These are phyloP conservation scores for Monomorium pharaonis DNA, from an alignment of 1,140 invertebrate species.

Conservation along the genomic window DNA sequence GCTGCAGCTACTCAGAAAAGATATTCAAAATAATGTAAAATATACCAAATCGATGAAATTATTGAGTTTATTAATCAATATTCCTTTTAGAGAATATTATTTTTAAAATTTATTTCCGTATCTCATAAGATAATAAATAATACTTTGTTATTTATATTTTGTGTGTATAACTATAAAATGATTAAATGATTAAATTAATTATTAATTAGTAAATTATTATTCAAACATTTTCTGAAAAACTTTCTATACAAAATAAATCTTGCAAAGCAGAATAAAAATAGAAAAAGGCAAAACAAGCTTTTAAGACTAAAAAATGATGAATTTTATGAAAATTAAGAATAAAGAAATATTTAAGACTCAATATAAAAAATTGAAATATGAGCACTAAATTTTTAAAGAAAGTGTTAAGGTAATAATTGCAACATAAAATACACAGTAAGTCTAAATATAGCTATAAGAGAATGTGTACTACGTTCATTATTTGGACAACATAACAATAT, in stretches of 20 bases:
- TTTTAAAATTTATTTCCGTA: background rate
- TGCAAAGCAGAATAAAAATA: slow-evolving; percentile 12
- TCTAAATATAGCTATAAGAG: slow-evolving; percentile 69
- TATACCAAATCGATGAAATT: background rate
- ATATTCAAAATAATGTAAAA: background rate
- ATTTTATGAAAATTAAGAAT: slow-evolving; percentile 42
- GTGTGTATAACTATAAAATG: too few species aligned
- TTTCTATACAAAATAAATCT: background rate
- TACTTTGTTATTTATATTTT: background rate
- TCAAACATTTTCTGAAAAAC: slow-evolving; percentile 53
- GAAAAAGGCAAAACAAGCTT: slow-evolving; percentile 28
- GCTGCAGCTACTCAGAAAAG: background rate
- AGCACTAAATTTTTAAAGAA: slow-evolving; percentile 36
- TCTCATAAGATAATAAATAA: slow-evolving; percentile 8
- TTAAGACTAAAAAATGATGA: slow-evolving; percentile 33
- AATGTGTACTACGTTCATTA: slow-evolving; percentile 67
- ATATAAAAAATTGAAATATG: slow-evolving; percentile 28
- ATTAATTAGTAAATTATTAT: too few species aligned
- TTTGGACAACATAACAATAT: slow-evolving; percentile 66
- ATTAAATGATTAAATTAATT: too few species aligned
- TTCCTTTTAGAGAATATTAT: background rate
- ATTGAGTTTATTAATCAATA: background rate
- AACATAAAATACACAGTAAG: slow-evolving; percentile 67
- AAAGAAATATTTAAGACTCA: slow-evolving; percentile 61
- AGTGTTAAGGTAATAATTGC: slow-evolving; percentile 53